Base-by-base conservation (phyloP, 2,888 invertebrate species). In the Empis livida region DNA sequence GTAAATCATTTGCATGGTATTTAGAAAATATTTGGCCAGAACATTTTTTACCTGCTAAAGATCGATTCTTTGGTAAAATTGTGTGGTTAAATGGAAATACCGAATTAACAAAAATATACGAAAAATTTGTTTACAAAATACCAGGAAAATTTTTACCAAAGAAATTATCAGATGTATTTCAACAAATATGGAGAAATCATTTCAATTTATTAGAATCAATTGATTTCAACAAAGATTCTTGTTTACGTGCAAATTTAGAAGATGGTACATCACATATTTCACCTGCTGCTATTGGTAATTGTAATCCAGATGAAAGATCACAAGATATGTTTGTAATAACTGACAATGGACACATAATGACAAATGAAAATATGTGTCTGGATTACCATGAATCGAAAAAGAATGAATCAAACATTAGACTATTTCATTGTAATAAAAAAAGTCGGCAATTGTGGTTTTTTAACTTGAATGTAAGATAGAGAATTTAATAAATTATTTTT, bases 11-110 rank as follows among this genome's bases (percentile, higher is more conserved):
- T 61, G 76, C 80, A 45, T 96, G 96, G 96, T 99, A 94, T 67
- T 73, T 99, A 56, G 81, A 89, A 46, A 89, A 88, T 59, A 79
- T 99, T 20, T 99, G 96, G 91, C 94, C 94, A 0, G 88, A 95
- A 61, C 87, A 97, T 62, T 97, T 95, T 65, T 87, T 97, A 59
- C 97, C 97, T 0, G 83, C 80, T 27, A 76, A 84, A 2, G 82
- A 85, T 55, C 75, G 89, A 53, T 90, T 91, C 71, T 91, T 97
- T 62, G 97, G 96, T 32, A 81, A 86, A 71, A 91, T 93, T 3
- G 60, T 66, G 39, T 62, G 65, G 61, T 49, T 67, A 15, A 63
- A 65, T 47, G 63, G 62, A 1, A 59, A 60, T 37, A 62, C 67
- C 0, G 57, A 60, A 46, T 57, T 65, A 27, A 53, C 58, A 0